A percentile compares a stretch with the other conserved stretches of the same genome.
These are phyloP conservation scores for Pseudochaenichthys georgianus DNA, from an alignment of 2,797 vertebrate genomes.

Conservation along the genomic window DNA sequence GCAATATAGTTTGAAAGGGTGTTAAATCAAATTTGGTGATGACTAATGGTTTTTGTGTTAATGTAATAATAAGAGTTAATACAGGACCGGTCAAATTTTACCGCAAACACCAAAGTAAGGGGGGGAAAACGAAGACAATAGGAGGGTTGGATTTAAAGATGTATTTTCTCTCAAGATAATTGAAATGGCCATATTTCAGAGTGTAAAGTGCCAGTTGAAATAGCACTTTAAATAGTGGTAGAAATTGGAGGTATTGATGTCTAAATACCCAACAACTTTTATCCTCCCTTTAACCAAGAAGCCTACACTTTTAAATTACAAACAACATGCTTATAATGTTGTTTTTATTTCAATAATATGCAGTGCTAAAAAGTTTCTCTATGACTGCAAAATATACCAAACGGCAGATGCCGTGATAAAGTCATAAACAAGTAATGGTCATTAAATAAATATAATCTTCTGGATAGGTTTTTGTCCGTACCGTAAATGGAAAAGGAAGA, in stretches of 20 bases:
- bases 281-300: background rate
- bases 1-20: too few species aligned
- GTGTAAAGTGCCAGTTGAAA: background rate
- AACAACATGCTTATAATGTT: background rate
- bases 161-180: background rate
- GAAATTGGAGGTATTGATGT: background rate
- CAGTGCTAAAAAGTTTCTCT: slow-evolving; percentile 8
- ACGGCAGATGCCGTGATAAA: slow-evolving; percentile 39
- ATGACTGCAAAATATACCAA: slow-evolving; percentile 11
- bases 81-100: too few species aligned
- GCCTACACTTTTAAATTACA: background rate
- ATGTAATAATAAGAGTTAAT: too few species aligned
- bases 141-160: too few species aligned
- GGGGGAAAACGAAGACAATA: too few species aligned
- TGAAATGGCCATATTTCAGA: background rate
- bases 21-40: too few species aligned
- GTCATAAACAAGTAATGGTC: slow-evolving; percentile 24
- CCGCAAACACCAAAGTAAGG: too few species aligned
- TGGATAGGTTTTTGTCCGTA: slow-evolving; percentile 38
- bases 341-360: slow-evolving; percentile 16
- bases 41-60: too few species aligned
- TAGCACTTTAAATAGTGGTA: background rate
- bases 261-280: background rate
- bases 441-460: slow-evolving; percentile 45
- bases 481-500: slow-evolving; percentile 6